Evolutionary conservation across 2,797 vertebrate species (phyloP), one percentile per base, ranked within the genome.

Genomic region (Muscicapa comitata): DNA sequence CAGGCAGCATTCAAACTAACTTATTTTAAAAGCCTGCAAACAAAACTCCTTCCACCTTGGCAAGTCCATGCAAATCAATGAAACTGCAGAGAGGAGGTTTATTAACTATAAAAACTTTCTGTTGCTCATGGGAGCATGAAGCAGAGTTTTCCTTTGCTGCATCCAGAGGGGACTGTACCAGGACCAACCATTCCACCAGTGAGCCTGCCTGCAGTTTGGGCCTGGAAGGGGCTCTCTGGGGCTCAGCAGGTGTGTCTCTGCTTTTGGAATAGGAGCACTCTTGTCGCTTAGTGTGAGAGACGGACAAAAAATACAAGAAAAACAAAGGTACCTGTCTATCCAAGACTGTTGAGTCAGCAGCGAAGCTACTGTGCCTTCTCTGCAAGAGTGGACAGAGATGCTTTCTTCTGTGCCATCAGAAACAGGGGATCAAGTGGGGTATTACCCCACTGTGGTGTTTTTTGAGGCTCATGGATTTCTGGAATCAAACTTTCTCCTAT

Each of bases 21-120:
- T 97, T 93, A 97, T 91, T 76, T 96, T 93, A 37, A 98, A 98
- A 70, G 86, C 94, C 58, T 96, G 85, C 13, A 98, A 98, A 98
- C 19, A 38, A 20, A 77, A 96, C 94, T 74, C 94, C 97, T 88
- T 96, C 94, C 29, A 28, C 85, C 75, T 98, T 96, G 6, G 23
- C 54, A 11, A 77, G 62, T 4, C 98, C 98, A 70, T 97, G 87
- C 57, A 98, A 94, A 74, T 97, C 97, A 92, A 94, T 80, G 6
- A 96, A 72, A 33, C 96, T 97, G 6, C 97, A 97, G 11, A 38
- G 89, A 23, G 4, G 59, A 29, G 5, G 51, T 31, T 85, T 95
- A 77, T 94, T 96, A n/a, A 98, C n/a, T 33, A 29, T 14, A 57
- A 74, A 80, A 53, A 5, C 43, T 40, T 68, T 23, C 58, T 63